Base-by-base conservation (phyloP, 2,888 invertebrate genomes). In the Drosophila meridiana region DNA sequence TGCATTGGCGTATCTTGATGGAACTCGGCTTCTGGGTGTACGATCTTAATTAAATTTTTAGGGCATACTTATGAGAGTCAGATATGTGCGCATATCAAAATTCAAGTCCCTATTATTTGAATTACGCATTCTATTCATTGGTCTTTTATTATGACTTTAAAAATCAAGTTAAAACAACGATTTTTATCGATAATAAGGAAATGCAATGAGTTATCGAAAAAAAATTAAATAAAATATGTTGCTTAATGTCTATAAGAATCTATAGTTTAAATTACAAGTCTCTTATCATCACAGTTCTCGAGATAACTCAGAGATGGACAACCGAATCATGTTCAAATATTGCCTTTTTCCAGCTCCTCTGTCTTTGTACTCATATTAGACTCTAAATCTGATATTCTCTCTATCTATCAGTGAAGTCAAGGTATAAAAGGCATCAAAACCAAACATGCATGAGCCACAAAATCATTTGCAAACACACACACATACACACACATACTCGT, bases 381-480 rank as follows among this genome's bases (percentile, higher is more conserved):
- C 48, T 9, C 8, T 2, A 30, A 2, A 8, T 5, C 8, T n/a
- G 3, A 30, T 48, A 30, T 14, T 1, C 30, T 50, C 14, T 4
- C 30, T 0, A 1, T 8, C 0, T 8, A 20, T 6, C 50, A 34
- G 9, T n/a, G n/a, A 11, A 32, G 11, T 50, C 5, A n/a, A 47
- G 28, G 47, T 28, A 28, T 28, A 28, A 30, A 30, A 14, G 4
- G 14, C 14, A 14, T 48, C 30, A 48, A 30, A 50, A 11, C 3
- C 50, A 57, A 47, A 53, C 53, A 36, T 9, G 4, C 36, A 4
- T 26, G 28, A 57, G 30, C 50, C 56, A 52, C 50, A 50, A 53
- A 42, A 74, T 73, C 34, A 73, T 52, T 52, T 42, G 20, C 60
- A 42, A 32, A 36, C 42, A 60, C 9, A 32, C 20, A 34, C 6